Conservation (phyloP, 2,888 invertebrate species). For the Thymelicus sylvestris region DNA sequence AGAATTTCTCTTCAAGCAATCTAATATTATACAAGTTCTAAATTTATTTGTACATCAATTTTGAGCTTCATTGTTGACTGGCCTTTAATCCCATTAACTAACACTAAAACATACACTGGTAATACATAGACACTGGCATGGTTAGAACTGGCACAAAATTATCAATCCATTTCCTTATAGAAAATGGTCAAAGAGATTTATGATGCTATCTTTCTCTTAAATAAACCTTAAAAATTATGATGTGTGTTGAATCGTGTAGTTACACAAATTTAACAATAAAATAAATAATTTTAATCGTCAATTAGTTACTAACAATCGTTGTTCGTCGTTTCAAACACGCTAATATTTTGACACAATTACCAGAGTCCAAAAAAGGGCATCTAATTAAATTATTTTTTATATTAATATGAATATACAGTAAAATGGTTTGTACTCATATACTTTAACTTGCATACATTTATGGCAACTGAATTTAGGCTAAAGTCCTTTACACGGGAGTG, state of each 20-base stretch:
- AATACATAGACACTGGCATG: conserved; percentile 52
- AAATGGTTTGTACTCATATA: no score
- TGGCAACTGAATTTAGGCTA: no score
- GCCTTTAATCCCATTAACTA: conserved; percentile 74
- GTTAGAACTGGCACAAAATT: conserved; percentile 47
- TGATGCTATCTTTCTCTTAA: conserved; percentile 12
- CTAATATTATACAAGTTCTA: conserved; percentile 59
- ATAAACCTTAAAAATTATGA: no score
- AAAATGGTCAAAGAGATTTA: conserved; percentile 27
- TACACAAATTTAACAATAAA: neutral
- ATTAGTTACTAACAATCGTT: no score
- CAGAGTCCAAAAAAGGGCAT: no score
- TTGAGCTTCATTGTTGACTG: conserved; percentile 79
- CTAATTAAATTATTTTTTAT: neutral
- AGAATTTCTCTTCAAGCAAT: conserved; percentile 48
- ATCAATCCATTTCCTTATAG: conserved; percentile 19
- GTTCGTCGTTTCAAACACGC: no score
- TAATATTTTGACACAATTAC: no score
- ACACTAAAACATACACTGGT: conserved; percentile 59
- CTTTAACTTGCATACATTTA: no score
- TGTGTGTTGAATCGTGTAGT: neutral
- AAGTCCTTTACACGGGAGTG: no score
- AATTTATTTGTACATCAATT: conserved; percentile 77
- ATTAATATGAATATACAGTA: no score
- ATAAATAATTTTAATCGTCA: neutral